Base-by-base conservation (phyloP, 2,797 vertebrate genomes). In the Sternotherus odoratus region DNA sequence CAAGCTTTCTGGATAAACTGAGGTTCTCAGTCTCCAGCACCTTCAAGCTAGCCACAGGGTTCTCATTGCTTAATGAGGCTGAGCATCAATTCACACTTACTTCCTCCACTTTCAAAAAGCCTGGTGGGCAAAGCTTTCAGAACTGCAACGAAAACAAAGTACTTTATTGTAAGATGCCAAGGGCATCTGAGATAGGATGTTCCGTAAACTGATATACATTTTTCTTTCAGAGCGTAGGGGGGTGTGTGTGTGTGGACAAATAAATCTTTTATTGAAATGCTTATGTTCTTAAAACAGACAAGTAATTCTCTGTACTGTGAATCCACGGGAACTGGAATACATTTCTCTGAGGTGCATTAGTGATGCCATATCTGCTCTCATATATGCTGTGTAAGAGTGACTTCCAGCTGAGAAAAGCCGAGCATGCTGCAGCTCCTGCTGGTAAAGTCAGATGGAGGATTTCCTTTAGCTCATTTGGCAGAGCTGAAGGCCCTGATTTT, bases 61-160 rank as follows among this genome's bases (percentile, higher is more conserved):
- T 66, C 51, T 84, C 26, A 54, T 19, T 26, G 72, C 50, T 94
- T 89, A 77, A 63, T 23, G 69, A 87, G 63, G 57, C 43, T 57
- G 75, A 94, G 17, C 21, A 57, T 23, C 77, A 78, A 54, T 51
- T 49, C 1, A 0, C 0, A 11, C 87, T 94, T 90, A 53, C 39
- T 51, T 21, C 77, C 30, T 89, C n/a, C 48, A 60, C 26, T 93
- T 81, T 53, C 51, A 21, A 80, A n/a, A 46, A 10, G 2, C 5
- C 11, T 77, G 72, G 54, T 39, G 36, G 4, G 80, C 2, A 85
- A 75, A 83, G 49, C 46, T 50, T 77, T 36, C 63, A 78, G 36
- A 26, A 63, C 83, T 3, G 33, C 16, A 5, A 84, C 0, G 15
- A 19, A 50, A 85, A 39, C 3, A 26, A 16, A 53, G 6, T 0